phyloP scores from a whole-genome alignment of 2,113 vertebrate genomes.

The Entosphenus tridentatus region DNA sequence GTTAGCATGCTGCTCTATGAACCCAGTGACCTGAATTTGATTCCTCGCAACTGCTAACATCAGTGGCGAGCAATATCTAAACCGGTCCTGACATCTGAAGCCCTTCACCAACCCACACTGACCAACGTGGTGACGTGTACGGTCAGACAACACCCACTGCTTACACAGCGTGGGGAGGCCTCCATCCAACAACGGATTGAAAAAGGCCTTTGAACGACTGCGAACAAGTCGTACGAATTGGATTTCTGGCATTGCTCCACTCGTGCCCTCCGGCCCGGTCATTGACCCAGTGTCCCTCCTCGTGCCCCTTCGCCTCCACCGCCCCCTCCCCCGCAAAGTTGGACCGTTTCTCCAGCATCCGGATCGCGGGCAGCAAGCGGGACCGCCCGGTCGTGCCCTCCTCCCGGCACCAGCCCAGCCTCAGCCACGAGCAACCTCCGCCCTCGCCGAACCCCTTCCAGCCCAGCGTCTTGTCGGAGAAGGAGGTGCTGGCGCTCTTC shows the following conservation, averaged over 20 bases:
- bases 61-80: no score
- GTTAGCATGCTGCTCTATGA: no score
- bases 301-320: background rate
- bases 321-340: slow-evolving; percentile 21
- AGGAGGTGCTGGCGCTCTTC: slow-evolving; percentile 48
- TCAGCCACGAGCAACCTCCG: slow-evolving; percentile 29
- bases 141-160: background rate
- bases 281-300: background rate
- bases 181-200: background rate
- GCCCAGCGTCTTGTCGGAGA: slow-evolving; percentile 33
- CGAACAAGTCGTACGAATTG: background rate
- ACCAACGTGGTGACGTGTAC: no score
- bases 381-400: slow-evolving; percentile 34
- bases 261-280: background rate
- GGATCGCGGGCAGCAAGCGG: slow-evolving; percentile 67
- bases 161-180: background rate
- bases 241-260: background rate
- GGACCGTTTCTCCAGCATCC: slow-evolving; percentile 69
- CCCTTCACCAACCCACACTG: no score
- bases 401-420: slow-evolving; percentile 39
- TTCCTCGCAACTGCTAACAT: no score
- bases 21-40: no score
- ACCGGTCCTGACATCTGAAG: no score
- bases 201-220: background rate
- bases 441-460: slow-evolving; percentile 18